Conservation (phyloP, 2,113 vertebrate species). For the Todiramphus saurophagus region DNA sequence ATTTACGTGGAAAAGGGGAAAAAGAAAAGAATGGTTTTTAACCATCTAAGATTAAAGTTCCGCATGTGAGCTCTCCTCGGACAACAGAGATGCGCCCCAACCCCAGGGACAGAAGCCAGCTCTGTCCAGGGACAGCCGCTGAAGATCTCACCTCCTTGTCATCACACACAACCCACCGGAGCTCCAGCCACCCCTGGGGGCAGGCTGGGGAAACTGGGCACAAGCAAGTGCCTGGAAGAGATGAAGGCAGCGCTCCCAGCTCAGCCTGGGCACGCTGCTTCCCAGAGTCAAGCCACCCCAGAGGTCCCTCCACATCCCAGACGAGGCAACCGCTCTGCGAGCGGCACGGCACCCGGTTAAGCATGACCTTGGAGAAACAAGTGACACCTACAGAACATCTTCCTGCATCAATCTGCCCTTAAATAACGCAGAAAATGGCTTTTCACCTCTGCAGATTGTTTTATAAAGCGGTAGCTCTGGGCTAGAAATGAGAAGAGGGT, state of each 20-base stretch:
- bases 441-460: background rate
- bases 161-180: background rate
- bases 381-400: background rate
- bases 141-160: background rate
- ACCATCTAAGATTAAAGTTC: background rate
- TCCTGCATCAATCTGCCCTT: background rate
- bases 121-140: too few species aligned
- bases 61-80: accelerated
- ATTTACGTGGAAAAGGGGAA: background rate
- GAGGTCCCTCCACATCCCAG: accelerated
- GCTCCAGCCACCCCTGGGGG: background rate
- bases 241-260: too few species aligned
- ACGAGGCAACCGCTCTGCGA: accelerated
- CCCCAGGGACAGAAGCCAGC: background rate
- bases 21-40: background rate
- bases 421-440: background rate
- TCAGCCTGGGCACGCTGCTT: too few species aligned
- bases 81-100: too few species aligned
- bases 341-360: too few species aligned
- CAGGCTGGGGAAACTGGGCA: background rate
- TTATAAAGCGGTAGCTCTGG: background rate
- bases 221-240: background rate
- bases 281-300: background rate
- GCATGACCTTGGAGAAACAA: background rate
- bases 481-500: background rate